These are phyloP conservation scores for Peromyscus nudipes DNA, from an alignment of 2,797 vertebrate genomes.

Conservation along the genomic window DNA sequence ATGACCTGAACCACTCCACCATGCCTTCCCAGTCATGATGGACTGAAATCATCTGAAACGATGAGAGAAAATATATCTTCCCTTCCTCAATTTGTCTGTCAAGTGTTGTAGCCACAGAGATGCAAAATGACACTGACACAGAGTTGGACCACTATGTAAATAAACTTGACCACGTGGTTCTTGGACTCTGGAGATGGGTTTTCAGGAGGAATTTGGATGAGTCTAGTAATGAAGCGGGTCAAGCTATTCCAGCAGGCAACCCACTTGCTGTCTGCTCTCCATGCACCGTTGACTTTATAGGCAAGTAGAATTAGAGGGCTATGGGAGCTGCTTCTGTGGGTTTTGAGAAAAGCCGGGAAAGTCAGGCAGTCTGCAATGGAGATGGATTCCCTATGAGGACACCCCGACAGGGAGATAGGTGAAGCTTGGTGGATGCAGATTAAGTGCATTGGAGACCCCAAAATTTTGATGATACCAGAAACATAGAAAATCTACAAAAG, in stretches of 20 bases:
- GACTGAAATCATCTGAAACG: not conserved
- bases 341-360: not conserved
- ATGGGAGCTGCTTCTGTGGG: not conserved
- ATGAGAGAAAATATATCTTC: not conserved
- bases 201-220: not conserved
- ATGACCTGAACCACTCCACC: not conserved
- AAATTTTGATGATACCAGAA: not conserved
- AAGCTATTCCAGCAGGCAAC: not conserved
- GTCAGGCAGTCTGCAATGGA: not conserved
- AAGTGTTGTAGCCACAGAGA: too few relatives aligned
- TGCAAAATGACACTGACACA: too few relatives aligned
- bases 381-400: not conserved
- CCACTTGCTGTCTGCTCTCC: not conserved
- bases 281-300: not conserved
- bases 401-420: not conserved
- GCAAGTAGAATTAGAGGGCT: not conserved
- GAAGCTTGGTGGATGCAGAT: not conserved
- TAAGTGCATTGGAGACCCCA: not conserved
- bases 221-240: not conserved
- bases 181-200: not conserved
- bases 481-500: not conserved
- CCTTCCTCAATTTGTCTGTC: not conserved
- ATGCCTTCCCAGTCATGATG: not conserved
- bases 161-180: not conserved
- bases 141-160: not conserved